Evolutionary conservation across 2,888 invertebrate species (phyloP).

Genomic region (Protodeltote pygarga): DNA sequence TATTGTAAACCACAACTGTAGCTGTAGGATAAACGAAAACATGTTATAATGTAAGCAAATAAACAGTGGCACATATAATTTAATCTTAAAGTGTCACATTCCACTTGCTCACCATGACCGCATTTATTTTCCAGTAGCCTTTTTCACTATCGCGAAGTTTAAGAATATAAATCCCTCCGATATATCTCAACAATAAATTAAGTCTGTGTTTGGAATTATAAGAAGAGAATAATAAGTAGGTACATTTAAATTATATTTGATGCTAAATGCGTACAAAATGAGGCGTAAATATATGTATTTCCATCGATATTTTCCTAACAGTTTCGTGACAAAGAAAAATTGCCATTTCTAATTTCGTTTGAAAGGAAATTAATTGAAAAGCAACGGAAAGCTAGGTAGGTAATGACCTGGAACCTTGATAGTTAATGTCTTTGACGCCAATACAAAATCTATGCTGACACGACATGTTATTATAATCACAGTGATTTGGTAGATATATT

Average conservation of each 20-base stretch:
- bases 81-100: constrained; percentile 36
- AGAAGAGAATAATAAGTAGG: no score
- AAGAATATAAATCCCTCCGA: no score
- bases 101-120: constrained; percentile 38
- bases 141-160: no score
- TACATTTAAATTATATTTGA: no score
- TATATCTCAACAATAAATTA: no score
- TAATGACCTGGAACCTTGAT: constrained; percentile 51
- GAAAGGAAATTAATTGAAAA: constrained; percentile 41
- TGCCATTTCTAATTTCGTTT: constrained; percentile 30
- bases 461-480: constrained; percentile 59
- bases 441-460: constrained; percentile 45
- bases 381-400: constrained; percentile 38
- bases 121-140: constrained; percentile 36
- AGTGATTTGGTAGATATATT: constrained; percentile 45
- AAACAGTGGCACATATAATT: constrained; percentile 23
- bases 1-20: background rate
- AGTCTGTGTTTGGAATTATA: no score
- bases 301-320: constrained; percentile 22
- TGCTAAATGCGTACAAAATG: no score
- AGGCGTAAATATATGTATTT: constrained; percentile 13
- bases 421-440: constrained; percentile 34
- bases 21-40: background rate
- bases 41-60: constrained; percentile 7
- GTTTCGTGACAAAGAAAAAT: constrained; percentile 46